Evolutionary conservation across 35 echinoderm and acorn worm genomes (phyloP), one percentile per base, ranked within the genome.

Genomic region (Holothuria glaberrima): DNA sequence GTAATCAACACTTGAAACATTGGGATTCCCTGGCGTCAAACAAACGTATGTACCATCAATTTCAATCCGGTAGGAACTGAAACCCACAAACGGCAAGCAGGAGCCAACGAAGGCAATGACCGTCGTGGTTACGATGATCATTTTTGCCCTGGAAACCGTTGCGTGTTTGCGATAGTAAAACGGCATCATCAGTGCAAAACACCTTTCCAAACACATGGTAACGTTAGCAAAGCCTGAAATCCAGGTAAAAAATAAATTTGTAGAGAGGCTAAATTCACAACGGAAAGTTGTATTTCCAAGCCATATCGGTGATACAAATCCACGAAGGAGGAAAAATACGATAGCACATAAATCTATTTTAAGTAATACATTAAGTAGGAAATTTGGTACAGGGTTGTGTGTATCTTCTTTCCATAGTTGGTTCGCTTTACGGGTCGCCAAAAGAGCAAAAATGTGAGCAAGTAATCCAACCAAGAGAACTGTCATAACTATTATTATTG

Each of bases 201-300:
- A 82, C 21, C 79, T 16, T n/a, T 82, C 79, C 24, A 82, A 33
- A 33, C 79, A 82, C 79, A 82, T 82, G 10, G 48, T 50, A 12
- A 82, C 79, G 48, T 82, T 82, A 12, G 79, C 79, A 57, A 82
- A 82, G 21, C 79, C 79, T 10, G 79, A 82, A n/a, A 50, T 57
- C 79, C 79, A 82, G 21, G 79, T 82, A 33, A 82, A 82, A 14
- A 82, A 27, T 19, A 82, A 50, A 50, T 82, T 82, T n/a, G 79
- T 82, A 22, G 79, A 58, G 10, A 82, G 19, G 30, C 79, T 82
- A 31, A 82, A 82, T 48, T 82, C 79, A 60, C 79, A 82, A 30
- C 79, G 46, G 20, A 82, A 82, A 57, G 57, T 33, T 18, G 25
- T 19, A 31, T 57, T 82, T 33, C 36, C n/a, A 12, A 82, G 24